Base-by-base conservation (phyloP, 2,797 vertebrate genomes). In the Clarias laeviceps region DNA sequence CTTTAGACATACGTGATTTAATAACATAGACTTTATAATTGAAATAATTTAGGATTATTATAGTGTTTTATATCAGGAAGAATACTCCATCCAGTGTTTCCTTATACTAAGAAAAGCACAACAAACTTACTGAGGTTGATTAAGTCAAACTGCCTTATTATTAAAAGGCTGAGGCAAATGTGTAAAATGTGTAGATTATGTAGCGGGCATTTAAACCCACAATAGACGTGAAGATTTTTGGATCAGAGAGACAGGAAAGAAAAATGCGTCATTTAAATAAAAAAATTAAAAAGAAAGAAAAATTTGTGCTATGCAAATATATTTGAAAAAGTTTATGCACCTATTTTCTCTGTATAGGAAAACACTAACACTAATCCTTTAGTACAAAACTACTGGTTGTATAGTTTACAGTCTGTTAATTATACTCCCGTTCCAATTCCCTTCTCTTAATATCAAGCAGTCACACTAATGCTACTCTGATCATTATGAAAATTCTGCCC, bases 401-500 rank as follows among this genome's bases (percentile, higher is more conserved):
- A 64, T 66, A 62, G 59, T 64, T 62, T 32, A 54, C 12, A 77
- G 22, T 76, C 40, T 77, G 40, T 56, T 76, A 37, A 54, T 50
- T 74, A 8, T 76, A 54, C 70, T 50, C 14, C 22, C 50, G 14
- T 54, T 54, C 50, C 50, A 54, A 54, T 14, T 54, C 50, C 12
- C 50, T 54, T 54, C 12, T 24, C 8, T 37, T 56, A 14, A 18
- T 12, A 24, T 29, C n/a, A 57, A 54, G 24, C 37, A 32, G 59
- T 76, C 61, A 59, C n/a, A 34, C 12, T 45, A 18, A 40, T 37
- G 4, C 59, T 40, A 65, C n/a, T 80, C 61, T 54, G 17, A 57
- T 27, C 45, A 83, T 50, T 29, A 86, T 68, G 45, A 83, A 76
- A 76, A 74, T 77, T 54, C 34, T 70, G 64, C 34, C 56, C 68